Conservation (phyloP, 2,797 vertebrate genomes). For the Periophthalmus magnuspinnatus region DNA sequence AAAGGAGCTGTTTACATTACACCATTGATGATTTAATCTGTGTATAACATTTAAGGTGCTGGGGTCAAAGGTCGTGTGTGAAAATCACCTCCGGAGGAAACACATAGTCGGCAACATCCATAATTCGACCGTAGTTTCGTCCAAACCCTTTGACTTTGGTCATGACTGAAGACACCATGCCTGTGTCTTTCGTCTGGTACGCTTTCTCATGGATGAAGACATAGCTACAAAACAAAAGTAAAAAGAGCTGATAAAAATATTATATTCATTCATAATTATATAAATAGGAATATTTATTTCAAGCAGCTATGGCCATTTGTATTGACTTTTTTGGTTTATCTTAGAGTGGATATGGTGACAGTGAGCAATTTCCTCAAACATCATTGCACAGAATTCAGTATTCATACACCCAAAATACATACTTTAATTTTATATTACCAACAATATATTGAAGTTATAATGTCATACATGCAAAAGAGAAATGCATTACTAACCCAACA, state of each 20-base stretch:
- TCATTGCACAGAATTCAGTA: background rate
- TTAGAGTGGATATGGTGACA: background rate
- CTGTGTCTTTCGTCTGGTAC: slow-evolving; percentile 86
- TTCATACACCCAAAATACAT: background rate
- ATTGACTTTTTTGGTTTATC: too few relatives aligned
- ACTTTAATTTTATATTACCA: background rate
- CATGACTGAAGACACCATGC: slow-evolving; percentile 89
- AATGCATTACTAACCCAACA: slow-evolving; percentile 82
- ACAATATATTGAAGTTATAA: background rate
- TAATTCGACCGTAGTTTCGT: slow-evolving; percentile 70
- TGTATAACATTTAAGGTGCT: background rate
- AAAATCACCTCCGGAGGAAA: slow-evolving; percentile 83
- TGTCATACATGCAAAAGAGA: background rate
- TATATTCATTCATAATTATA: background rate
- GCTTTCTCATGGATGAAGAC: slow-evolving; percentile 93
- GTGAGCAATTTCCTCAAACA: background rate
- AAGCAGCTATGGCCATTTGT: too few relatives aligned
- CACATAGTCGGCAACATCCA: slow-evolving; percentile 93
- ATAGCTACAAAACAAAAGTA: slow-evolving; percentile 72
- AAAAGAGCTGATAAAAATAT: background rate
- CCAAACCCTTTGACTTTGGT: slow-evolving; percentile 94
- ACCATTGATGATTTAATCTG: background rate
- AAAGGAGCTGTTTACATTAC: background rate
- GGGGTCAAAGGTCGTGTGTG: slow-evolving; percentile 1
- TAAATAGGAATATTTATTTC: too few relatives aligned